Conservation (phyloP, 2,797 vertebrate genomes). For the Manis pentadactyla region DNA sequence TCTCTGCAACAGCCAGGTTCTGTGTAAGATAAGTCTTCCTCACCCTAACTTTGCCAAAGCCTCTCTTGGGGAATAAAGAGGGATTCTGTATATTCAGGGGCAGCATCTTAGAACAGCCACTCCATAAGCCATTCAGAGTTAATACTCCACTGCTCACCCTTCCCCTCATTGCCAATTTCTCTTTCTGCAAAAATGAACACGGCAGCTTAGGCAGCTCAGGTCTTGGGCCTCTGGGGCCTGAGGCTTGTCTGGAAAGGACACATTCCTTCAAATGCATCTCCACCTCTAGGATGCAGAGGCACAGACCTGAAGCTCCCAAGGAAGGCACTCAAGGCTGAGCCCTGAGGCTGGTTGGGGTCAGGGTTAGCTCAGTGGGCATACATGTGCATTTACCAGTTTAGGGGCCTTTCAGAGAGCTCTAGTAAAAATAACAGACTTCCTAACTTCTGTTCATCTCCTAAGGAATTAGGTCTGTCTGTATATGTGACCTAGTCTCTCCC, state of each 20-base stretch:
- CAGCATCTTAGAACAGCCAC: not conserved
- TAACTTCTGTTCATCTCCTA: not conserved
- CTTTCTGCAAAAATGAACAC: not conserved
- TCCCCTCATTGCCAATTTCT: not conserved
- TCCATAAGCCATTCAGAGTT: not conserved
- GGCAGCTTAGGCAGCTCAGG: not conserved
- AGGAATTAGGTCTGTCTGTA: not conserved
- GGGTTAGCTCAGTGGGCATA: not conserved
- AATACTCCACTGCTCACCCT: not conserved
- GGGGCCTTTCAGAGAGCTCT: not conserved
- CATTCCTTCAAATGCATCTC: not conserved
- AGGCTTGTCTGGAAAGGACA: not conserved
- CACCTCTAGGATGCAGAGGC: not conserved
- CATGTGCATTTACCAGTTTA: not conserved
- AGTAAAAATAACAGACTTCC: not conserved
- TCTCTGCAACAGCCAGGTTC: not conserved
- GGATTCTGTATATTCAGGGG: not conserved
- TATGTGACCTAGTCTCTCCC: not conserved
- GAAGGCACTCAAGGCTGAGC: not conserved
- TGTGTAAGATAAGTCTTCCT: not conserved
- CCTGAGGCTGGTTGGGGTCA: not conserved
- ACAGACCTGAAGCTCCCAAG: not conserved
- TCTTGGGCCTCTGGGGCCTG: not conserved
- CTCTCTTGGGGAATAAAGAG: slow-evolving; percentile 22
- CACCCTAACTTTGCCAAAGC: not conserved